These are phyloP conservation scores for Agrochola circellaris DNA, from an alignment of 2,888 invertebrate genomes.

Conservation along the genomic window DNA sequence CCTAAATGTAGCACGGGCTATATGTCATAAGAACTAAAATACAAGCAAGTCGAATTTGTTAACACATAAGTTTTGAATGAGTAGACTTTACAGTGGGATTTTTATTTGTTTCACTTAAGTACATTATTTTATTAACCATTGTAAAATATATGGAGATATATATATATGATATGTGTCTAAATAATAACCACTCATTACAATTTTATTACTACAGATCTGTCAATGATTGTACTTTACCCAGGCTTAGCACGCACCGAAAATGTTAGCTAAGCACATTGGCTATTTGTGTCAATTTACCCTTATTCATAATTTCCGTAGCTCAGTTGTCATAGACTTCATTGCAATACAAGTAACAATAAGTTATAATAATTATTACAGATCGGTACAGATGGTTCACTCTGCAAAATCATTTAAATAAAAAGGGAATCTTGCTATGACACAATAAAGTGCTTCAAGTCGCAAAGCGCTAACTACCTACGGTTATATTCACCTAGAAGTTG, in stretches of 20 bases:
- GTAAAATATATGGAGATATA: constrained; percentile 16
- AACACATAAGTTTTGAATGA: constrained; percentile 25
- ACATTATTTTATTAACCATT: constrained; percentile 12
- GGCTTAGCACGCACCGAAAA: constrained; percentile 38
- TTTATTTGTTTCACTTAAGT: constrained; percentile 16
- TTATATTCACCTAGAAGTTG: too few species aligned
- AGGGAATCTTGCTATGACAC: too few species aligned
- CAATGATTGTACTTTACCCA: constrained; percentile 18
- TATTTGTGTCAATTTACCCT: neutral
- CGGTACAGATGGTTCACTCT: too few species aligned
- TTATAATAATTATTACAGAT: too few species aligned
- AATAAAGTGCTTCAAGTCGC: too few species aligned
- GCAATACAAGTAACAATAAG: neutral
- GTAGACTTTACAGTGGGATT: constrained; percentile 47
- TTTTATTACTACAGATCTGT: constrained; percentile 22
- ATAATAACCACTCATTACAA: constrained; percentile 26
- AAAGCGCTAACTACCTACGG: too few species aligned
- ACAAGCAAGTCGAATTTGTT: constrained; percentile 11
- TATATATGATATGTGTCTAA: constrained; percentile 27
- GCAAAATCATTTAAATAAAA: too few species aligned
- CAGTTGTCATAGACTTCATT: neutral
- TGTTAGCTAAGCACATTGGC: neutral
- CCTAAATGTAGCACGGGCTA: constrained; percentile 25
- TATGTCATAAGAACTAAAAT: constrained; percentile 22
- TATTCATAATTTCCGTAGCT: neutral